Evolutionary conservation across 2,797 vertebrate genomes (phyloP).

Genomic region (Myotis vivesi): DNA sequence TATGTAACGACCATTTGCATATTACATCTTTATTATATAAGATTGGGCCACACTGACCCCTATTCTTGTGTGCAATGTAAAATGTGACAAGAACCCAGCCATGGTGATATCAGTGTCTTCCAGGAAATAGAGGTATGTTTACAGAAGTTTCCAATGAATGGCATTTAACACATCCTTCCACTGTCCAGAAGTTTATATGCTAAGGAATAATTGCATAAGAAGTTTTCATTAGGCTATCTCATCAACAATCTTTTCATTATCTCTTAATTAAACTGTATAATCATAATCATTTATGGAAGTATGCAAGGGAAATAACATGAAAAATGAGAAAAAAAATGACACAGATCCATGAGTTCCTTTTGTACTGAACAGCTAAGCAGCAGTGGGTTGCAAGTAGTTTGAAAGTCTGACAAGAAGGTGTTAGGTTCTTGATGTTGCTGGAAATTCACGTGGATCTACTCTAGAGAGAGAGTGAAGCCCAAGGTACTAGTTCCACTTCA

Average conservation of each 20-base stretch:
- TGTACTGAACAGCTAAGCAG: neutral
- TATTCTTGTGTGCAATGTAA: neutral
- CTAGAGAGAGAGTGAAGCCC: neutral
- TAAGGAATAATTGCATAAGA: conserved; percentile 15
- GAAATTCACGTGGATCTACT: neutral
- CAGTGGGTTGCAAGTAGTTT: neutral
- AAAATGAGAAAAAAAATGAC: neutral
- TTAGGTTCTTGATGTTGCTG: neutral
- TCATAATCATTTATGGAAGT: conserved; percentile 13
- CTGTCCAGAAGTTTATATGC: neutral
- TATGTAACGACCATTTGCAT: too few species aligned
- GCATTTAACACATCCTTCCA: neutral
- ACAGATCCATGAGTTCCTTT: neutral
- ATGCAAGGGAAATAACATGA: neutral
- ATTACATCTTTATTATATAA: too few species aligned
- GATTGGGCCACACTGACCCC: neutral
- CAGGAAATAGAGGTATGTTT: neutral
- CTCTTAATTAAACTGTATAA: conserved; percentile 31
- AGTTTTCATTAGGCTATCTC: conserved; percentile 24
- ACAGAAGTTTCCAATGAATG: neutral
- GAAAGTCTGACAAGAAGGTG: neutral
- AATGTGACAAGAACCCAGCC: neutral
- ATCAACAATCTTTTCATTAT: conserved; percentile 1
- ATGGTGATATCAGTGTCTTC: neutral
- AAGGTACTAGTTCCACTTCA: neutral